phyloP scores from a whole-genome alignment of 2,888 invertebrate genomes.

The Dorcus parallelipipedus region DNA sequence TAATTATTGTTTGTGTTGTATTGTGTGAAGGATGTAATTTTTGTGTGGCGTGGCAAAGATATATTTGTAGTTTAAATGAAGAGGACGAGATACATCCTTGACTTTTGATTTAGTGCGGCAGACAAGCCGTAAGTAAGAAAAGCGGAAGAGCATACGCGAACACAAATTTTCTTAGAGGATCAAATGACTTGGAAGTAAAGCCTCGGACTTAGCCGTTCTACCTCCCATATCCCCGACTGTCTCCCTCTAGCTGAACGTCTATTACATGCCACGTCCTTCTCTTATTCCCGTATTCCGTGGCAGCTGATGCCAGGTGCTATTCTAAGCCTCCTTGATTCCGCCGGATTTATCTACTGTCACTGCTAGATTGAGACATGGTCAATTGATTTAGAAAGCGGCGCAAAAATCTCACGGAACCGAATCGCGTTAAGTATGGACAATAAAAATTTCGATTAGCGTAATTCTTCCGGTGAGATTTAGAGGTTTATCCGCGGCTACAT shows the following conservation, averaged over 20 bases:
- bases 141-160: slow-evolving; percentile 21
- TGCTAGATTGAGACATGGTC: slow-evolving; percentile 39
- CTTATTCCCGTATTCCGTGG: slow-evolving; percentile 18
- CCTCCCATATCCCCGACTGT: slow-evolving; percentile 32
- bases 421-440: background rate
- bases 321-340: slow-evolving; percentile 42
- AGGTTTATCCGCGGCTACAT: slow-evolving; percentile 36
- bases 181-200: slow-evolving; percentile 47
- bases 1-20: too few relatives aligned
- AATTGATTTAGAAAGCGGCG: slow-evolving; percentile 37
- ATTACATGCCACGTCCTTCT: background rate
- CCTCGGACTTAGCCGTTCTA: slow-evolving; percentile 43
- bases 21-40: too few relatives aligned
- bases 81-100: too few relatives aligned
- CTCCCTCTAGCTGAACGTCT: slow-evolving; percentile 7
- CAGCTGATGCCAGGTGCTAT: slow-evolving; percentile 43
- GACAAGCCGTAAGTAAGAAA: slow-evolving; percentile 3
- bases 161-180: slow-evolving; percentile 49
- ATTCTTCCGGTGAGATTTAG: slow-evolving; percentile 33
- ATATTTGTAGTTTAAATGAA: too few relatives aligned
- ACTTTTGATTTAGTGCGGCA: background rate
- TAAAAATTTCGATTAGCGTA: slow-evolving; percentile 27
- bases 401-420: too few relatives aligned
- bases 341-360: slow-evolving; percentile 44
- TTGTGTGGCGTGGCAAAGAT: too few relatives aligned